These are phyloP conservation scores for Epinephelus coioides DNA, from an alignment of 2,797 vertebrate genomes.

Conservation along the genomic window DNA sequence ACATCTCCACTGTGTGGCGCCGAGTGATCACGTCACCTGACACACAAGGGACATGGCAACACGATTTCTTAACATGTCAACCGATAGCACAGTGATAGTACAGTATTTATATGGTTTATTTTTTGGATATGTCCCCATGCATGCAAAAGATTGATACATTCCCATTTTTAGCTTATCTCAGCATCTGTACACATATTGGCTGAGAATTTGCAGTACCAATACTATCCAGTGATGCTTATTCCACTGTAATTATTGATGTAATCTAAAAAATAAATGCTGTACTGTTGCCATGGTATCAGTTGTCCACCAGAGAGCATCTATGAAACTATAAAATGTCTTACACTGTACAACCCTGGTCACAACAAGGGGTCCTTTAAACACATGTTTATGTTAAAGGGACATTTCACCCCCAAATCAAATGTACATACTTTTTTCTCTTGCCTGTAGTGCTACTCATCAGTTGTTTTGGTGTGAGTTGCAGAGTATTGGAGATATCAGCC, in stretches of 20 bases:
- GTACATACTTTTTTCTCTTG: no score
- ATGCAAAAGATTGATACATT: background rate
- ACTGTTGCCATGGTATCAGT: background rate
- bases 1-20: conserved; percentile 89
- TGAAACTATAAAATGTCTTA: no score
- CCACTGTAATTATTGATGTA: background rate
- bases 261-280: background rate
- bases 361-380: no score
- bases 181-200: background rate
- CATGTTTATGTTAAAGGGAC: no score
- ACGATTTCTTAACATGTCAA: background rate
- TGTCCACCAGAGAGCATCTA: no score
- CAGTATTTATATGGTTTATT: background rate
- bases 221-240: background rate
- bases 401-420: no score
- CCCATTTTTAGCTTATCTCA: background rate
- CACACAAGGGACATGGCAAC: background rate
- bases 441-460: no score
- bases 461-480: no score
- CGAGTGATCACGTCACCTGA: conserved; percentile 92
- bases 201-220: background rate
- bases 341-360: no score
- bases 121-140: background rate
- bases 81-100: background rate
- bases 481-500: no score